Evolutionary conservation across 2,797 vertebrate species (phyloP).

Genomic region (Tamandua tetradactyla): DNA sequence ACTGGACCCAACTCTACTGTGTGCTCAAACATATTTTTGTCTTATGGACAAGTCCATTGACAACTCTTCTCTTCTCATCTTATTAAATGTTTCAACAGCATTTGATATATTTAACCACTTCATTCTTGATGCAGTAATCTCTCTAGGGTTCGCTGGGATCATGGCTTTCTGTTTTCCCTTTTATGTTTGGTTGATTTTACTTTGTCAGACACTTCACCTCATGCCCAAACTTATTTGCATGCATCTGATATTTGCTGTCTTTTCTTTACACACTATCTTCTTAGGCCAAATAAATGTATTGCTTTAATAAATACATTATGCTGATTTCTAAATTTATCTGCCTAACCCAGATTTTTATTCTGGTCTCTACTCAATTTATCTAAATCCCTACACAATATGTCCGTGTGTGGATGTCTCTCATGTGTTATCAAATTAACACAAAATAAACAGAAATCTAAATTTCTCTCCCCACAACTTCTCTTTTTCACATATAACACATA

Average conservation of each 20-base stretch:
- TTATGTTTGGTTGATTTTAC: neutral
- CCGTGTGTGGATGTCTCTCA: neutral
- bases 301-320: neutral
- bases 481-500: neutral
- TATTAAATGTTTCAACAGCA: neutral
- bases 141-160: neutral
- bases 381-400: neutral
- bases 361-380: neutral
- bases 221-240: neutral
- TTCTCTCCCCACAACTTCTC: neutral
- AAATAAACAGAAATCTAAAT: neutral
- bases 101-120: neutral
- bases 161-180: rapidly evolving
- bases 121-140: neutral
- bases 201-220: neutral
- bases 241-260: neutral
- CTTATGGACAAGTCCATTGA: neutral
- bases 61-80: neutral
- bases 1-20: neutral
- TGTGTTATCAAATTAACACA: no score
- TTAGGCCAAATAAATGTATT: neutral
- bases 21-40: neutral
- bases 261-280: neutral
- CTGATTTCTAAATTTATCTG: neutral
- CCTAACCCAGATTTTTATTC: neutral